A percentile compares a stretch with the other conserved stretches of the same genome.
phyloP scores from a whole-genome alignment of 2,113 vertebrate species.

The Corydoras sp. region DNA sequence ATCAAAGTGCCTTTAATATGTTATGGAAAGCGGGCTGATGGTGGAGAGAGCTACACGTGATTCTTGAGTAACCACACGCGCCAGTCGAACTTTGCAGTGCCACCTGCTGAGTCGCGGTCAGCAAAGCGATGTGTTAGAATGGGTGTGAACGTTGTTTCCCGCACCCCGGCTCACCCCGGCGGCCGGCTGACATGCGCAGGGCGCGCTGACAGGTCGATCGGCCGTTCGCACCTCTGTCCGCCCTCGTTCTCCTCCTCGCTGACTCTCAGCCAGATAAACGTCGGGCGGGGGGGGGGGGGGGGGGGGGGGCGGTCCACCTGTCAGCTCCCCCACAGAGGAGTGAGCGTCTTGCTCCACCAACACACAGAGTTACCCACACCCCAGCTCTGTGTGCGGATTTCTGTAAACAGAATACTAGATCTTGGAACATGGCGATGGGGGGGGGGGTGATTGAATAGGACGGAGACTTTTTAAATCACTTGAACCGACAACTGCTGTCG shows the following conservation, averaged over 20 bases:
- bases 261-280: slow-evolving; percentile 20
- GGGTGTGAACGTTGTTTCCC: not conserved
- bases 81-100: too few species aligned
- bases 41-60: too few species aligned
- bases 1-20: too few species aligned
- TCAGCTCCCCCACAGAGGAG: slow-evolving; percentile 14
- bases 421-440: not conserved
- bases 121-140: not conserved
- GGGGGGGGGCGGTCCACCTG: not conserved
- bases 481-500: slow-evolving; percentile 28
- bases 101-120: too few species aligned
- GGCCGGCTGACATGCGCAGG: slow-evolving; percentile 5
- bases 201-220: slow-evolving; percentile 35
- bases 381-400: not conserved
- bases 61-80: too few species aligned
- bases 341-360: not conserved
- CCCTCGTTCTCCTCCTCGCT: not conserved
- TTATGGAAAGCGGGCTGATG: too few species aligned
- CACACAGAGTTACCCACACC: not conserved
- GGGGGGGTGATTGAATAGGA: slow-evolving; percentile 34
- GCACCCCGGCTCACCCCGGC: not conserved
- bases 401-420: not conserved
- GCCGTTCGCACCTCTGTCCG: slow-evolving; percentile 25
- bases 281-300: not conserved
- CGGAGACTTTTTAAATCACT: slow-evolving; percentile 37